Evolutionary conservation across 2,797 vertebrate species (phyloP).

Genomic region (Sciaenops ocellatus): DNA sequence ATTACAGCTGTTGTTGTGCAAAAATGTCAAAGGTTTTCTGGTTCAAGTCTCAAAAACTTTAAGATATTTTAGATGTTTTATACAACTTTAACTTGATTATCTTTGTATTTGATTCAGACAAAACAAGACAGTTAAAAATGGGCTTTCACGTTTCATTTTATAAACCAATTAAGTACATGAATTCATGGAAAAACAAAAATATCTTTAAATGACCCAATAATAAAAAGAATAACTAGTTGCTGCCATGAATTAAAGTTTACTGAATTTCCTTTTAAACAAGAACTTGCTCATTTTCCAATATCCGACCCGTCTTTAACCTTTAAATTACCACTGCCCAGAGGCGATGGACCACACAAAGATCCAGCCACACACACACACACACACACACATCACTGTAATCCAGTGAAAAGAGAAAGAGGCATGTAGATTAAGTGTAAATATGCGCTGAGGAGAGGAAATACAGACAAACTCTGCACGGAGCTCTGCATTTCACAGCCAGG

Average conservation of each 20-base stretch:
- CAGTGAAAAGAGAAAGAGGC: conserved; percentile 5
- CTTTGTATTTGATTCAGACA: neutral
- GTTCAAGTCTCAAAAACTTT: neutral
- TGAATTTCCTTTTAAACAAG: no score
- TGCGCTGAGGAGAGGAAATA: conserved; percentile 16
- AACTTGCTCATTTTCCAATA: conserved; percentile 7
- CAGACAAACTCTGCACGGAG: conserved; percentile 14
- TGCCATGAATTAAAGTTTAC: neutral
- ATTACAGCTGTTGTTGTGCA: neutral
- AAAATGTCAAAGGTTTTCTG: neutral
- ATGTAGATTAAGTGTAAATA: conserved; percentile 26
- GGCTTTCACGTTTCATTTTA: no score
- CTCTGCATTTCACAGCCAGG: conserved; percentile 31
- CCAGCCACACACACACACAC: neutral
- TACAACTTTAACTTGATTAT: neutral
- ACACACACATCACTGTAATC: conserved; percentile 11
- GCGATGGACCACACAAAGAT: conserved; percentile 38
- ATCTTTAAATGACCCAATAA: neutral
- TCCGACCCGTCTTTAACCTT: conserved; percentile 2
- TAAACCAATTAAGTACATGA: neutral
- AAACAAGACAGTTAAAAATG: no score
- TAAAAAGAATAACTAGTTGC: neutral
- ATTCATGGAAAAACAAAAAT: neutral
- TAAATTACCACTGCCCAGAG: conserved; percentile 4
- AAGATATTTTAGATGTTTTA: neutral